A percentile compares a stretch with the other conserved stretches of the same genome.
Evolutionary conservation across 2,797 vertebrate genomes (phyloP).

Genomic region (Sebastes minor): DNA sequence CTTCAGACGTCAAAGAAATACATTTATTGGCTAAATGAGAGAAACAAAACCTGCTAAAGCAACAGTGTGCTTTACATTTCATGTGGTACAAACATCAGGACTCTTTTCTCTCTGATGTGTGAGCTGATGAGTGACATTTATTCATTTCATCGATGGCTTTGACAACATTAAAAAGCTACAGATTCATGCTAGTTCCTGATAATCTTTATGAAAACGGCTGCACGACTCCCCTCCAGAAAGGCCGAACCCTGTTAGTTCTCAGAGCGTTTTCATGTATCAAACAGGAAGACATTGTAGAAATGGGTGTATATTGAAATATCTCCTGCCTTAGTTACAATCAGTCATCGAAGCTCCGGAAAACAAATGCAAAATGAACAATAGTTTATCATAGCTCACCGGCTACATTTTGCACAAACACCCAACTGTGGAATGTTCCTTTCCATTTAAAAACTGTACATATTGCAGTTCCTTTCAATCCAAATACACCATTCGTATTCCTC

Average conservation of each 20-base stretch:
- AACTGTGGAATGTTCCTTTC: slow-evolving; percentile 65
- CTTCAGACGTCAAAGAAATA: slow-evolving; percentile 28
- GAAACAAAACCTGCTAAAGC: slow-evolving; percentile 14
- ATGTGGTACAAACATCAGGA: not conserved
- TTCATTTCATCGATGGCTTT: slow-evolving; percentile 10
- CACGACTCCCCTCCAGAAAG: not conserved
- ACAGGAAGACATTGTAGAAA: slow-evolving; percentile 55
- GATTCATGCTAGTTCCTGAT: slow-evolving; percentile 43
- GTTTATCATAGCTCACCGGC: slow-evolving; percentile 5
- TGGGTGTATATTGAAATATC: slow-evolving; percentile 12
- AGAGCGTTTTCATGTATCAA: slow-evolving; percentile 19
- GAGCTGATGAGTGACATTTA: not conserved
- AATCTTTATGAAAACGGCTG: slow-evolving; percentile 10
- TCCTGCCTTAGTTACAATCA: slow-evolving; percentile 57
- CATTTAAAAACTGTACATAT: slow-evolving; percentile 62
- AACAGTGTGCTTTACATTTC: slow-evolving; percentile 20
- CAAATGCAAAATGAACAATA: not conserved
- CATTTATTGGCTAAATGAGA: slow-evolving; percentile 71
- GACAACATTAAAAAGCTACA: slow-evolving; percentile 12
- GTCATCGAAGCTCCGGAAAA: slow-evolving; percentile 16
- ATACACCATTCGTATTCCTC: slow-evolving; percentile 22
- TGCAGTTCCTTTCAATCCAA: slow-evolving; percentile 39
- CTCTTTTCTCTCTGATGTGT: not conserved
- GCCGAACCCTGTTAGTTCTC: slow-evolving; percentile 10
- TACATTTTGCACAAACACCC: slow-evolving; percentile 27